A percentile compares a stretch with the other conserved stretches of the same genome.
Conservation (phyloP, 2,797 vertebrate genomes). For the Carcharodon carcharias region DNA sequence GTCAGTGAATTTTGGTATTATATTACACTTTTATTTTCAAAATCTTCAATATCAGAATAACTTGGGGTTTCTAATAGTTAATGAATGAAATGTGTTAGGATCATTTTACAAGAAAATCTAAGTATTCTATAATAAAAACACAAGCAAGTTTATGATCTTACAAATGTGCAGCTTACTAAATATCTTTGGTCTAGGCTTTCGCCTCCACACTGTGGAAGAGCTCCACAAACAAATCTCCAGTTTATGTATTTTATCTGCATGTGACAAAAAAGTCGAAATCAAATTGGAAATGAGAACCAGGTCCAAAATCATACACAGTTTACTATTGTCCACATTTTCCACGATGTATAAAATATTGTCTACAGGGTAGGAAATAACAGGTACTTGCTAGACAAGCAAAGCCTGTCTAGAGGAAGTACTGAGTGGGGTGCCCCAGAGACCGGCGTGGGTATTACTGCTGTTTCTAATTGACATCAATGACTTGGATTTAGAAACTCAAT, state of each 20-base stretch:
- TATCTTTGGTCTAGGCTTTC: neutral
- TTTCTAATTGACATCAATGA: neutral
- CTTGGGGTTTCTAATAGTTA: neutral
- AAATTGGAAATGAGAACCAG: neutral
- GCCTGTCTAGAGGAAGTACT: neutral
- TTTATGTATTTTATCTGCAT: neutral
- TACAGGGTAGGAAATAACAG: neutral
- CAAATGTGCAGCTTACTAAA: neutral
- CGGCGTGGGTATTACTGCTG: neutral
- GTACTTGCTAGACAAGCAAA: neutral
- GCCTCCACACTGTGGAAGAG: neutral
- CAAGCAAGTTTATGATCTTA: neutral
- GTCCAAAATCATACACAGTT: neutral
- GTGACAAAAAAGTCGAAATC: neutral
- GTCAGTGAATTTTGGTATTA: neutral
- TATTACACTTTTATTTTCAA: neutral
- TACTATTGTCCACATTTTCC: neutral
- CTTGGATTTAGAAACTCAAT: neutral
- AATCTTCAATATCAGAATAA: neutral
- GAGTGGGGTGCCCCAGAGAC: neutral
- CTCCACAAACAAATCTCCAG: neutral
- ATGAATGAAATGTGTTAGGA: neutral
- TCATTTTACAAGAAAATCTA: neutral
- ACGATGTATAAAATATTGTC: neutral
- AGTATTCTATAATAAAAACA: neutral